Base-by-base conservation (phyloP, 2,797 vertebrate genomes). In the Enteromius fasciolatus region DNA sequence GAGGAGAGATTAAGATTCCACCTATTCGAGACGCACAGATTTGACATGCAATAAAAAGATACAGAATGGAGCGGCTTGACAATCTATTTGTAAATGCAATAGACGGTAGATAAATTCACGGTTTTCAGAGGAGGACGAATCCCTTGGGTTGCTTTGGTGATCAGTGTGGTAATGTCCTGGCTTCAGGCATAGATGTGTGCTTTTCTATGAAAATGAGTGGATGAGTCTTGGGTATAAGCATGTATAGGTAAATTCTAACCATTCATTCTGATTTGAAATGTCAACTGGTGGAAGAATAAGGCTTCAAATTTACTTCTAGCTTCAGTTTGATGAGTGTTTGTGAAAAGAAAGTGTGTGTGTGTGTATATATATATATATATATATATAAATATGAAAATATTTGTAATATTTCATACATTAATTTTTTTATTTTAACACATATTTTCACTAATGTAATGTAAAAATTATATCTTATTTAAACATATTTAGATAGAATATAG, bases 61-160 rank as follows among this genome's bases (percentile, higher is more conserved):
- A 79, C 83, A 85, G 75, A 79, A 73, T 63, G 46, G 61, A 69
- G 17, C 25, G 76, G 66, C 78, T 83, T 77, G 83, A 86, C 82
- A 68, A 82, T 87, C 83, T 85, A 50, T 88, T 88, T 88, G 82
- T 82, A 67, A 85, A 88, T 84, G 87, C 87, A 87, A 84, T 85
- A 85, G 66, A 87, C 46, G 28, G 72, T 48, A 82, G 73, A 87
- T 87, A 80, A 80, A 87, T 84, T 84, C 74, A 28, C 23, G 80
- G 67, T 76, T 86, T 85, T 78, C 74, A 70, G 76, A 39, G 67
- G 79, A 78, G 67, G 67, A 69, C 33, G 6, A 48, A 28, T 84
- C 84, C 85, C 76, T 39, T 8, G 78, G 76, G 83, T 70, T 36
- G 39, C 54, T 70, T 72, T 79, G 70, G 76, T 46, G 82, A 85